Evolutionary conservation across 2,113 vertebrate species (phyloP).

Genomic region (Grus americana): DNA sequence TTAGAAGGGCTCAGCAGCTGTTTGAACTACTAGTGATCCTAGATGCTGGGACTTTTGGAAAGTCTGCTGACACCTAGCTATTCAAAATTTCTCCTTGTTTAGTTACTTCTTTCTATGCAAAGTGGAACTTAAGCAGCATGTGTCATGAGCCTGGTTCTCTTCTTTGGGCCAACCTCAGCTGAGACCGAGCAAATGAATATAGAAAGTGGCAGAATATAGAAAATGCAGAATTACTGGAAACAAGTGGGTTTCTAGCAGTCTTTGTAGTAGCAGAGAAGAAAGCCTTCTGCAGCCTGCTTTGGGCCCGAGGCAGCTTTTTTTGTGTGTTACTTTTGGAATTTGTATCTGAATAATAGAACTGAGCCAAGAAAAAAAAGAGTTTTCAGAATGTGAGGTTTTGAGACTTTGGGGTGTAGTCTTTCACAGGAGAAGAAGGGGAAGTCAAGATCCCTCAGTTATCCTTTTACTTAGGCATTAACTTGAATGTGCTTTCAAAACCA

Average conservation of each 20-base stretch:
- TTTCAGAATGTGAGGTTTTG: not conserved
- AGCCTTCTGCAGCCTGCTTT: not conserved
- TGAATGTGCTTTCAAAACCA: not conserved
- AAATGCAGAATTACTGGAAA: not conserved
- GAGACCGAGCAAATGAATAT: not conserved
- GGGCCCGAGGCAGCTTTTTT: not conserved
- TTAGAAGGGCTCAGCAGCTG: not conserved
- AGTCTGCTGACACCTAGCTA: not conserved
- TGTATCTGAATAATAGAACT: not conserved
- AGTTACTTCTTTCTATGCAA: not conserved
- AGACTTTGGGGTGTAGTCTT: not conserved
- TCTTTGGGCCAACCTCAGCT: not conserved
- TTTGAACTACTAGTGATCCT: not conserved
- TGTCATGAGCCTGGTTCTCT: not conserved
- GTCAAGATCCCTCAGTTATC: not conserved
- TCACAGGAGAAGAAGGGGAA: not conserved
- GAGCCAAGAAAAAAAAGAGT: not conserved
- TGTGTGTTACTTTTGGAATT: not conserved
- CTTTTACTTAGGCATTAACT: not conserved
- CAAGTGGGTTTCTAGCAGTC: not conserved
- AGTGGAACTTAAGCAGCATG: not conserved
- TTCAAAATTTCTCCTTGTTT: not conserved
- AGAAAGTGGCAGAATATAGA: not conserved
- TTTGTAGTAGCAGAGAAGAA: not conserved
- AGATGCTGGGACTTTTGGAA: not conserved